These are phyloP conservation scores for Nasonia longicornis DNA, from an alignment of 1,140 invertebrate species.

Conservation along the genomic window DNA sequence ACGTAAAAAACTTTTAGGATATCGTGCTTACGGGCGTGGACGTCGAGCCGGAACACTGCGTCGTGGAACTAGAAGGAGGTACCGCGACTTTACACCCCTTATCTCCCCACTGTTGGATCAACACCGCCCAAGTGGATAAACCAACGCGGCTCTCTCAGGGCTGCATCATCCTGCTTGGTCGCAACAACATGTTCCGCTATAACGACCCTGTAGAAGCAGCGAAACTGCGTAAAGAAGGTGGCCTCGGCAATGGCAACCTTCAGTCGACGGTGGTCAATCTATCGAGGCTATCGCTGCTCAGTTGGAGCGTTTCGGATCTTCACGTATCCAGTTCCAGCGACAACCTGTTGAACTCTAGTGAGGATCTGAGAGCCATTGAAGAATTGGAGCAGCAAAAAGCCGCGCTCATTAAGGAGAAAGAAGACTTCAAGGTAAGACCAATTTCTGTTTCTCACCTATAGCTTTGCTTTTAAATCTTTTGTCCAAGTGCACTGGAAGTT, in stretches of 20 bases:
- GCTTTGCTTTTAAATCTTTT: background rate
- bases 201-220: conserved; percentile 93
- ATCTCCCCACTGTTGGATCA: conserved; percentile 85
- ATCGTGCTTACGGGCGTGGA: conserved; percentile 84
- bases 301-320: conserved; percentile 85
- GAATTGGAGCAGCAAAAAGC: conserved; percentile 69
- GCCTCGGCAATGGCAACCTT: conserved; percentile 67
- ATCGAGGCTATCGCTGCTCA: conserved; percentile 85
- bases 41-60: conserved; percentile 87
- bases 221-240: conserved; percentile 81
- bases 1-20: conserved; percentile 71
- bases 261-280: conserved; percentile 79
- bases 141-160: conserved; percentile 83
- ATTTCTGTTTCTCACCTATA: background rate
- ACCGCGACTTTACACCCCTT: conserved; percentile 82
- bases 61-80: conserved; percentile 79
- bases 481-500: background rate
- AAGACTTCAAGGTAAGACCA: conserved; percentile 64
- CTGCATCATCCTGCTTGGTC: conserved; percentile 86
- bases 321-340: conserved; percentile 78
- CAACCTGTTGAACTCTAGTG: conserved; percentile 72
- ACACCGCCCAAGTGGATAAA: conserved; percentile 81
- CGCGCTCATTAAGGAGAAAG: conserved; percentile 66
- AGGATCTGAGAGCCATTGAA: conserved; percentile 65
- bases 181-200: conserved; percentile 93